Conservation (phyloP, 2,888 invertebrate genomes). For the Melanophora roralis region DNA sequence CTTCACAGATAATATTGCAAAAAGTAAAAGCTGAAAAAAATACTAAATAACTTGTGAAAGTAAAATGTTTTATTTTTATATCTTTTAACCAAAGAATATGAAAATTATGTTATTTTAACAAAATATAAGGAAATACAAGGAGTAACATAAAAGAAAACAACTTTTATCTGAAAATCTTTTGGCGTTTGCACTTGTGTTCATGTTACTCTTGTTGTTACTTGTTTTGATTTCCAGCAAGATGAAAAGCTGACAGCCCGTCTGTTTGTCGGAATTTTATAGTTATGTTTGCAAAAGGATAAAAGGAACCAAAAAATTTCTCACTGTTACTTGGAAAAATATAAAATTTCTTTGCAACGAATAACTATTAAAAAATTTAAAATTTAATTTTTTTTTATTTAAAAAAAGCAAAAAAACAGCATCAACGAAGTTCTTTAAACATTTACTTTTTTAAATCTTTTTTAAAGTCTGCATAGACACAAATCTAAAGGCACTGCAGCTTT, state of each 20-base stretch:
- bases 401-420: not conserved
- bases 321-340: not conserved
- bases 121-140: not conserved
- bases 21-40: not conserved
- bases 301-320: not conserved
- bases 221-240: not conserved
- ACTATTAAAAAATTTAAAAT: not conserved
- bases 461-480: not conserved
- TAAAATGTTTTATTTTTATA: not conserved
- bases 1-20: constrained; percentile 31
- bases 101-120: not conserved
- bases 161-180: constrained; percentile 51
- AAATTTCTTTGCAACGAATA: not conserved
- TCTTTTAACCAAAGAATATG: constrained; percentile 1
- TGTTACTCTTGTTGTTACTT: constrained; percentile 25
- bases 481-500: not conserved
- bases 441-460: not conserved
- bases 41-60: not conserved
- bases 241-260: constrained; percentile 14
- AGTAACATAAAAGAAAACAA: not conserved
- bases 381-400: not conserved
- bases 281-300: not conserved
- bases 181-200: constrained; percentile 30
- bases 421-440: not conserved
- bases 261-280: not conserved